Percentiles rank a stretch among this genome's conserved stretches.
These are phyloP conservation scores for Lates calcarifer DNA, from an alignment of 2,113 vertebrate genomes.

Conservation along the genomic window DNA sequence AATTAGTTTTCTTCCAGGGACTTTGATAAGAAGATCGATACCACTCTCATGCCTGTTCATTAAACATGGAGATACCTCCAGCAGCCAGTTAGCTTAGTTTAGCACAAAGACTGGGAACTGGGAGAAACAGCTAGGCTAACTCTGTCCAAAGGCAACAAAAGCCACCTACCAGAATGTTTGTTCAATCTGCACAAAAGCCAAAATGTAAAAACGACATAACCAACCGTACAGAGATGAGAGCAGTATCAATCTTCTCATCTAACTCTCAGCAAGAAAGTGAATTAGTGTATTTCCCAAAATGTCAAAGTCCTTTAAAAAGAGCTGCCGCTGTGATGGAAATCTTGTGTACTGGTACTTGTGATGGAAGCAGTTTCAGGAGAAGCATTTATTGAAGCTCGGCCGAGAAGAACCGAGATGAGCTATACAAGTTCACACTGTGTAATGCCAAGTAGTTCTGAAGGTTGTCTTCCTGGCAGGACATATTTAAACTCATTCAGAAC, in stretches of 20 bases:
- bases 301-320: background rate
- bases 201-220: background rate
- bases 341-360: no score
- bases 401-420: no score
- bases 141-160: background rate
- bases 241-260: background rate
- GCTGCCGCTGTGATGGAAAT: no score
- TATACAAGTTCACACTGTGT: no score
- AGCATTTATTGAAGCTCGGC: no score
- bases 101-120: background rate
- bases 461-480: no score
- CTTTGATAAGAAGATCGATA: background rate
- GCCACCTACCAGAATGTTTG: background rate
- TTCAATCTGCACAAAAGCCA: background rate
- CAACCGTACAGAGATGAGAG: background rate
- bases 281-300: background rate
- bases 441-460: no score
- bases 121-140: background rate
- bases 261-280: background rate
- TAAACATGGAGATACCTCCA: background rate
- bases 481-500: no score
- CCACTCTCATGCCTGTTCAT: background rate
- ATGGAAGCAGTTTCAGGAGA: no score
- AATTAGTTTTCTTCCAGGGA: background rate
- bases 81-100: background rate